A percentile compares a stretch with the other conserved stretches of the same genome.
These are phyloP conservation scores for Callopanchax toddi DNA, from an alignment of 2,113 vertebrate species.

Conservation along the genomic window DNA sequence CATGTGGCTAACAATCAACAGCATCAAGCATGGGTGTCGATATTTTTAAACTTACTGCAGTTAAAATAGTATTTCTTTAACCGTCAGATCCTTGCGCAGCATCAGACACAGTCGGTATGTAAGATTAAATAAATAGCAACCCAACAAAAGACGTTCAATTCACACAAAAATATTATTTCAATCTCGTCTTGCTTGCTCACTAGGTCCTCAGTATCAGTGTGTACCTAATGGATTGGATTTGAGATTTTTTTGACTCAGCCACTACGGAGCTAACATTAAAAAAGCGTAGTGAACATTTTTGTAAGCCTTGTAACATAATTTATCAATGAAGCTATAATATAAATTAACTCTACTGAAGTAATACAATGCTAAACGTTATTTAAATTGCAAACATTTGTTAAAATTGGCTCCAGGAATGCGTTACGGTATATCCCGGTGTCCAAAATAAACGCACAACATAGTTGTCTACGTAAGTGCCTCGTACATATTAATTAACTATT, in stretches of 20 bases:
- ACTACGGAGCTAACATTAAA: conserved; percentile 7
- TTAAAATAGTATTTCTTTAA: not conserved
- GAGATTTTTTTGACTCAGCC: too few species aligned
- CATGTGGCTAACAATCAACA: conserved; percentile 18
- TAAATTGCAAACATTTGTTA: not conserved
- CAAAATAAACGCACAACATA: conserved; percentile 29
- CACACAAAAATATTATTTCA: not conserved
- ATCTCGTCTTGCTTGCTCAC: conserved; percentile 25
- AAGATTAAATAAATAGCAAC: not conserved
- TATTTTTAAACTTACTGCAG: conserved; percentile 40
- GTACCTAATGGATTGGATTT: too few species aligned
- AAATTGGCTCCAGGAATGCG: rapidly evolving
- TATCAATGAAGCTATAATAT: not conserved
- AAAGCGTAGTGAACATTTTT: not conserved
- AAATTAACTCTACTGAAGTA: not conserved
- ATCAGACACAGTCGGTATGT: not conserved
- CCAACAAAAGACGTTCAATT: not conserved
- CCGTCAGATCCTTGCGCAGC: not conserved
- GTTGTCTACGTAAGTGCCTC: conserved; percentile 32
- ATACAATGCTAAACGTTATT: rapidly evolving
- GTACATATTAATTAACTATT: not conserved
- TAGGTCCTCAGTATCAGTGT: conserved; percentile 48
- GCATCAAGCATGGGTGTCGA: conserved; percentile 1
- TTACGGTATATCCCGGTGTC: not conserved
- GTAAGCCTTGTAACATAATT: not conserved